phyloP scores from a whole-genome alignment of 2,888 invertebrate genomes.

The Macropis europaea region DNA sequence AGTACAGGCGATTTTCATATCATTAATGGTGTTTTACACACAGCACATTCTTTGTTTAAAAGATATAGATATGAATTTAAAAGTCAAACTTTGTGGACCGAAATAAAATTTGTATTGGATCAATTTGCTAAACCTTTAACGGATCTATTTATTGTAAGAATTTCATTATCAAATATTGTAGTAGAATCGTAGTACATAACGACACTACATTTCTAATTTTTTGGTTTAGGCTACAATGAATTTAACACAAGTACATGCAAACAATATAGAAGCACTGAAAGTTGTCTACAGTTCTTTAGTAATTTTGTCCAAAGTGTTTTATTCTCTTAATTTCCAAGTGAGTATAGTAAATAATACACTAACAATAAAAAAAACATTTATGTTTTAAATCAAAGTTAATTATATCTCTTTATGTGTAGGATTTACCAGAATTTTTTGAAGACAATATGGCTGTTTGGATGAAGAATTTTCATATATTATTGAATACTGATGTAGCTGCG shows the following conservation, averaged over 20 bases:
- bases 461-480: conserved; percentile 91
- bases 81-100: conserved; percentile 96
- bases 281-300: conserved; percentile 94
- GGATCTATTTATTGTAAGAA: conserved; percentile 90
- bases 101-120: conserved; percentile 97
- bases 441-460: conserved; percentile 98
- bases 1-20: conserved; percentile 94
- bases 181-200: neutral
- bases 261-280: conserved; percentile 89
- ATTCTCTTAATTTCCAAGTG: conserved; percentile 96
- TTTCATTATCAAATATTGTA: conserved; percentile 14
- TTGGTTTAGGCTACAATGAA: conserved; percentile 89
- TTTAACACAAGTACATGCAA: conserved; percentile 88
- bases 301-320: conserved; percentile 96
- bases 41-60: conserved; percentile 98
- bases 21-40: conserved; percentile 96
- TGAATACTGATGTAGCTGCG: conserved; percentile 89
- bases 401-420: conserved; percentile 80
- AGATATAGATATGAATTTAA: conserved; percentile 97
- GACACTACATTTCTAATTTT: conserved; percentile 9
- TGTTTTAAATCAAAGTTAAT: neutral
- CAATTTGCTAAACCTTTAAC: conserved; percentile 97
- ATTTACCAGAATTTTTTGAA: conserved; percentile 99
- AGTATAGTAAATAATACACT: conserved; percentile 40
- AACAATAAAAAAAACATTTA: neutral